phyloP scores from a whole-genome alignment of 2,113 vertebrate species.

The Perca schrenkii region DNA sequence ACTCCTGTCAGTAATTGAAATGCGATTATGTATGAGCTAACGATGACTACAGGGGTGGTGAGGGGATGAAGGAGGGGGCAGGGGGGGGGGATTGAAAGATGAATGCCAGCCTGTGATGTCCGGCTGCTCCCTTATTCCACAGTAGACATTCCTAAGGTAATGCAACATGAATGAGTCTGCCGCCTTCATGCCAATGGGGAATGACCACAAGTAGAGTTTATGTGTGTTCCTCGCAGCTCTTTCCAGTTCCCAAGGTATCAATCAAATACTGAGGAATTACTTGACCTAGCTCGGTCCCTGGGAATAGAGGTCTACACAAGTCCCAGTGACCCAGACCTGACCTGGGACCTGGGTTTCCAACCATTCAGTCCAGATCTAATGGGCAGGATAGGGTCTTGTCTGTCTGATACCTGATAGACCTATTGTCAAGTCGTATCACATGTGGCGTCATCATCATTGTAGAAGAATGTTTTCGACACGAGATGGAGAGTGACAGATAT shows the following conservation, averaged over 20 bases:
- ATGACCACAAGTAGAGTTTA: constrained; percentile 14
- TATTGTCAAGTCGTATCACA: background rate
- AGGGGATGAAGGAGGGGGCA: constrained; percentile 30
- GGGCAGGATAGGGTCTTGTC: background rate
- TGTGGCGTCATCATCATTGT: background rate
- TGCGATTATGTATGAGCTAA: constrained; percentile 85
- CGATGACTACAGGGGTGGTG: constrained; percentile 80
- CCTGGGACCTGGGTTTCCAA: constrained; percentile 6
- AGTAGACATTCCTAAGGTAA: constrained; percentile 81
- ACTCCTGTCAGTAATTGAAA: constrained; percentile 86
- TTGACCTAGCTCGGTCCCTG: background rate
- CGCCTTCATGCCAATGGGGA: constrained; percentile 41
- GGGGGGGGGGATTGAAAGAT: constrained; percentile 77
- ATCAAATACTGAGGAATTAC: background rate
- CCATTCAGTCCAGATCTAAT: background rate
- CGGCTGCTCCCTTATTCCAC: constrained; percentile 67
- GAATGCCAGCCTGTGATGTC: constrained; percentile 80
- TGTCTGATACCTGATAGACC: background rate
- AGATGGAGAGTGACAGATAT: background rate
- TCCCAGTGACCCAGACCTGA: background rate
- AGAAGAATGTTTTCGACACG: background rate
- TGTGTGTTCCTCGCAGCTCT: constrained; percentile 16
- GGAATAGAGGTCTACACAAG: background rate
- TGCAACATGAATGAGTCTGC: constrained; percentile 76
- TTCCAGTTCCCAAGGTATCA: background rate